Conservation (phyloP, 1,140 invertebrate genomes). For the Micrasema minimum region DNA sequence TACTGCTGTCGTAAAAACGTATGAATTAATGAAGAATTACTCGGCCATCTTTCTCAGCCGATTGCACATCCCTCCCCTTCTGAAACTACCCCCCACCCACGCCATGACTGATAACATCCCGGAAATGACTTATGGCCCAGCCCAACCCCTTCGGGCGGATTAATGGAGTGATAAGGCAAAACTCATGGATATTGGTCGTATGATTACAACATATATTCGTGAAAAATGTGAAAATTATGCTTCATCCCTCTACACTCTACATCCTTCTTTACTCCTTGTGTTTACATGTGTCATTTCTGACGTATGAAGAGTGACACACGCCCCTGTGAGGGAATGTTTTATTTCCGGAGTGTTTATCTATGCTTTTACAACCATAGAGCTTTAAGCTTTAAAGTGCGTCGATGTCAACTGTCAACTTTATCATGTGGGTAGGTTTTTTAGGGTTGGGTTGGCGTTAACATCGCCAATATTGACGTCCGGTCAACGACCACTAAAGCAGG, state of each 20-base stretch:
- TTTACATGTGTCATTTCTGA: slow-evolving; percentile 23
- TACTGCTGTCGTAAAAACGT: too few relatives aligned
- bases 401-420: slow-evolving; percentile 6
- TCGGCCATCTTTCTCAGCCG: background rate
- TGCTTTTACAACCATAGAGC: slow-evolving; percentile 14
- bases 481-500: too few relatives aligned
- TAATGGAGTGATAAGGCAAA: slow-evolving; percentile 50
- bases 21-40: background rate
- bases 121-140: slow-evolving; percentile 52
- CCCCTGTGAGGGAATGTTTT: slow-evolving; percentile 8
- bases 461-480: too few relatives aligned
- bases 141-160: slow-evolving; percentile 50
- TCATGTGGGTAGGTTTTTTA: too few relatives aligned
- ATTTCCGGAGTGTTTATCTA: slow-evolving; percentile 31
- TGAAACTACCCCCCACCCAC: background rate
- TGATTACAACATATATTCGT: slow-evolving; percentile 43
- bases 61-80: slow-evolving; percentile 2
- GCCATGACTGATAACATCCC: slow-evolving; percentile 48
- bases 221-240: slow-evolving; percentile 37
- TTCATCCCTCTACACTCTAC: slow-evolving; percentile 3
- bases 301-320: slow-evolving; percentile 28
- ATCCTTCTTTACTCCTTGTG: background rate
- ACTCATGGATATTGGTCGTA: slow-evolving; percentile 46
- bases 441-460: too few relatives aligned
- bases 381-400: slow-evolving; percentile 6